Percentiles rank a stretch among this genome's conserved stretches.
Evolutionary conservation across 2,113 vertebrate genomes (phyloP).

Genomic region (Poeciliopsis prolifica): DNA sequence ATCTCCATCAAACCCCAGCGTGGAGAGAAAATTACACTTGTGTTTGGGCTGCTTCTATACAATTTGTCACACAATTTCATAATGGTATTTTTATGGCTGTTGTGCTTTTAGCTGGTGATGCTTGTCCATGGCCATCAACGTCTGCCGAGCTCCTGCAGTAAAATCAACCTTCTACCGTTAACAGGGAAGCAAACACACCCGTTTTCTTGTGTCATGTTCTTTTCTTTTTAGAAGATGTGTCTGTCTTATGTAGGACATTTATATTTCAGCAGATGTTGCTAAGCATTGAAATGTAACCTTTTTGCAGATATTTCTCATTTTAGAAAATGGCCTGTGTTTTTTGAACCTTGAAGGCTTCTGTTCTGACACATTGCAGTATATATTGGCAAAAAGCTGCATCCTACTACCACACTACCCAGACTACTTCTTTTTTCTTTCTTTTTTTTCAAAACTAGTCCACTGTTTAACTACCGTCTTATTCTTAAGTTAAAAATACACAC

Average conservation of each 20-base stretch:
- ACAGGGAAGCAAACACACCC: neutral
- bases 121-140: neutral
- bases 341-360: neutral
- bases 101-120: slow-evolving; percentile 3
- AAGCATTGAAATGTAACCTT: neutral
- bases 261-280: neutral
- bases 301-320: neutral
- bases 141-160: neutral
- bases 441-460: neutral
- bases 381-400: neutral
- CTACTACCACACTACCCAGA: neutral
- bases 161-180: neutral
- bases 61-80: slow-evolving; percentile 19
- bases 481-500: too few species aligned
- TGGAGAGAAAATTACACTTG: slow-evolving; percentile 15
- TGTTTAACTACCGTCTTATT: too few species aligned
- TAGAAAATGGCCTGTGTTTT: neutral
- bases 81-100: slow-evolving; percentile 11
- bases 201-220: neutral
- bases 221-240: too few species aligned
- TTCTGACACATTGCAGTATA: neutral
- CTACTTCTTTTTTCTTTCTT: neutral
- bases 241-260: too few species aligned
- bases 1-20: slow-evolving; percentile 19
- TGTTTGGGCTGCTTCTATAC: slow-evolving; percentile 9